Percentiles rank a stretch among this genome's conserved stretches.
Conservation (phyloP, 2,888 invertebrate genomes). For the Mesorhabditis belari region DNA sequence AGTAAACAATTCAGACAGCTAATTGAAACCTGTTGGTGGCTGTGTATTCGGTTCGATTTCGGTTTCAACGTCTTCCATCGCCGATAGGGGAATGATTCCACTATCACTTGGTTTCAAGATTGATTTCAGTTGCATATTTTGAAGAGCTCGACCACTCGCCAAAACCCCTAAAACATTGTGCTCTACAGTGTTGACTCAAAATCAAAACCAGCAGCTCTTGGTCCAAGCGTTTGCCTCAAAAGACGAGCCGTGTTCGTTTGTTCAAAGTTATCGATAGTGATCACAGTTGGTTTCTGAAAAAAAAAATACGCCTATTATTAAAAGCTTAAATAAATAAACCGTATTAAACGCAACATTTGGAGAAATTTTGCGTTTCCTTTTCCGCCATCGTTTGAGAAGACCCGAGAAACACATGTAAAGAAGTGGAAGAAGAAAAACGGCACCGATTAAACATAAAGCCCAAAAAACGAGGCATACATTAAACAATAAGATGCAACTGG, state of each 20-base stretch:
- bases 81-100: no score
- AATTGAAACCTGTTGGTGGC: background rate
- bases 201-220: background rate
- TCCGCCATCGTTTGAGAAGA: background rate
- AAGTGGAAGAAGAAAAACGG: constrained; percentile 21
- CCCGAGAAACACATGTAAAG: constrained; percentile 7
- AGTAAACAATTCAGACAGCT: background rate
- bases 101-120: background rate
- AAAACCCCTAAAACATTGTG: background rate
- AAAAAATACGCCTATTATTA: no score
- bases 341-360: background rate
- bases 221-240: background rate
- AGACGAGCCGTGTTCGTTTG: background rate
- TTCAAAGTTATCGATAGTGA: background rate
- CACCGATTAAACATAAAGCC: constrained; percentile 33
- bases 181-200: no score
- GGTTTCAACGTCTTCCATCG: background rate
- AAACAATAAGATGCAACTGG: constrained; percentile 38
- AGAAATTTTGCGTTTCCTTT: background rate
- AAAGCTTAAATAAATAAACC: background rate
- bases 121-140: background rate
- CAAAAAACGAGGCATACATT: constrained; percentile 48
- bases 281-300: background rate
- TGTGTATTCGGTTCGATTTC: background rate
- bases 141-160: background rate